These are phyloP conservation scores for Laupala kohalensis DNA, from an alignment of 1,140 invertebrate genomes.

Conservation along the genomic window DNA sequence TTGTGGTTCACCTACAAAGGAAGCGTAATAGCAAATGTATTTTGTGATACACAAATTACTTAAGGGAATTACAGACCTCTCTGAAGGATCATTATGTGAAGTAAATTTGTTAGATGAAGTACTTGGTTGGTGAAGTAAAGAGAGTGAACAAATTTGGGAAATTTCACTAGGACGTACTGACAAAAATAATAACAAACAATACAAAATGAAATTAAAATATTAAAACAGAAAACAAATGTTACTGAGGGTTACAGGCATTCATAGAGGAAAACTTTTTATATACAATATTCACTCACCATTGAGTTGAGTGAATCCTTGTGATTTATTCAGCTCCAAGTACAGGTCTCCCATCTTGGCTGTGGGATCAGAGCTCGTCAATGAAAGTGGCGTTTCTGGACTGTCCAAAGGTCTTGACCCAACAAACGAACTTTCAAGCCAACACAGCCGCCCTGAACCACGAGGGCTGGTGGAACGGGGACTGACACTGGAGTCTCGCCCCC, in stretches of 20 bases:
- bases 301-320: constrained; percentile 2
- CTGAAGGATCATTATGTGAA: no score
- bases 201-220: no score
- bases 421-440: constrained; percentile 85
- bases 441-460: constrained; percentile 37
- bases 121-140: no score
- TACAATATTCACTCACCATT: constrained; percentile 29
- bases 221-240: no score
- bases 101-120: no score
- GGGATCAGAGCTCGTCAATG: constrained; percentile 29
- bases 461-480: constrained; percentile 13
- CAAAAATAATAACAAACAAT: no score
- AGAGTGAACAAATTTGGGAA: no score
- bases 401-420: constrained; percentile 71
- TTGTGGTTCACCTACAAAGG: background rate
- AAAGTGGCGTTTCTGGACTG: constrained; percentile 66
- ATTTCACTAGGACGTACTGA: no score
- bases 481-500: constrained; percentile 17
- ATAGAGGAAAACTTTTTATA: no score
- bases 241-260: no score
- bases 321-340: constrained; percentile 18
- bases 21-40: background rate
- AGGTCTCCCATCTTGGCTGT: constrained; percentile 23
- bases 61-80: no score
- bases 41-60: background rate